These are phyloP conservation scores for Drosophila yooni DNA, from an alignment of 2,888 invertebrate genomes.

Conservation along the genomic window DNA sequence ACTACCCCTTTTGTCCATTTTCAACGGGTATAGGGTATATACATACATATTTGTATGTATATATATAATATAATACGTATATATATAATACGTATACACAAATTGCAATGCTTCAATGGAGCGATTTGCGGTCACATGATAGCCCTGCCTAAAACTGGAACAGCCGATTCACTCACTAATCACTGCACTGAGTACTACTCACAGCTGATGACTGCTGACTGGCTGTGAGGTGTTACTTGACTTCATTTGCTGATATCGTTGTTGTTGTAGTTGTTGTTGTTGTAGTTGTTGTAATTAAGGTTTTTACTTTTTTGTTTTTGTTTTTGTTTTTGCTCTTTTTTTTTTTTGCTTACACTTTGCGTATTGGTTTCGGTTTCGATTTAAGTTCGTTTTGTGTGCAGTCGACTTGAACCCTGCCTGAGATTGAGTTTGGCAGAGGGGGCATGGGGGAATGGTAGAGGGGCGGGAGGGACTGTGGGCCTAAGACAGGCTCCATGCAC, in stretches of 20 bases:
- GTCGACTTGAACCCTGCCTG: slow-evolving; percentile 47
- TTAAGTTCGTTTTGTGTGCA: slow-evolving; percentile 40
- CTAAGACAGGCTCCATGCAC: slow-evolving; percentile 3
- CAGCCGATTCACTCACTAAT: slow-evolving; percentile 50
- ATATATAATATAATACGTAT: background rate
- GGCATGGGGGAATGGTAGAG: background rate
- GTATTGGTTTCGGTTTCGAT: slow-evolving; percentile 50
- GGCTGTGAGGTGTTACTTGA: slow-evolving; percentile 68
- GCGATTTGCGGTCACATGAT: slow-evolving; percentile 68
- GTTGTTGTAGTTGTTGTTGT: slow-evolving; percentile 38
- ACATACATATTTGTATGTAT: too few species aligned
- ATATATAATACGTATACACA: slow-evolving; percentile 6
- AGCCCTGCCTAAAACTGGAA: slow-evolving; percentile 61
- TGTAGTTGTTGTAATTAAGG: slow-evolving; percentile 66
- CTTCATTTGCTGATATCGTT: slow-evolving; percentile 52
- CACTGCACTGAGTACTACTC: slow-evolving; percentile 34
- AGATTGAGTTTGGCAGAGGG: slow-evolving; percentile 21
- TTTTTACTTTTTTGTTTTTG: slow-evolving; percentile 21
- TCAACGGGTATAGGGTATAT: background rate
- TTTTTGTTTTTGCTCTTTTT: slow-evolving; percentile 8
- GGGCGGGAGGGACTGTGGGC: background rate
- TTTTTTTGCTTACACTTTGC: slow-evolving; percentile 1
- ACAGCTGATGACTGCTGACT: slow-evolving; percentile 62
- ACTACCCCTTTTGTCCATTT: background rate
- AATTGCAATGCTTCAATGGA: slow-evolving; percentile 71